Evolutionary conservation across 2,113 vertebrate species (phyloP), one percentile per base, ranked within the genome.

Genomic region (Hydrolagus affinis): DNA sequence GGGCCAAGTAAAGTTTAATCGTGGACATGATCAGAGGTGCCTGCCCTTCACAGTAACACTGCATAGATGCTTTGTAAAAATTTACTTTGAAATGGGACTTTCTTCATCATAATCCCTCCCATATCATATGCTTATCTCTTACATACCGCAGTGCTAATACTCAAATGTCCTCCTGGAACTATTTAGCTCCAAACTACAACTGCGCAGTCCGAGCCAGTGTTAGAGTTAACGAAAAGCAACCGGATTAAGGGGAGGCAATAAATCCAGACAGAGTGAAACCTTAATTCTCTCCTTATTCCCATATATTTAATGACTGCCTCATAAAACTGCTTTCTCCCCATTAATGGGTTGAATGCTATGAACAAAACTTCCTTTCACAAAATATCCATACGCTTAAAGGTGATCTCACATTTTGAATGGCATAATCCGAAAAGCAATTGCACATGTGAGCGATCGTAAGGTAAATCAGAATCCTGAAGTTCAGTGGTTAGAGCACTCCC

Each of bases 271-370:
- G 66, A 83, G 14, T 66, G 60, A 83, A 80, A 80, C 30, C 14
- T 83, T 83, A 30, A 83, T 66, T 83, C 60, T 83, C 78, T 83
- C 23, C 32, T 83, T 59, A 83, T 83, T 83, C 62, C n/a, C 25
- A 30, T 83, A 32, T 83, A 83, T 83, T 83, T 83, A 66, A 83
- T 32, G 25, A 17, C 62, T 77, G 57, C 75, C 75, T 77, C 66
- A 83, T 83, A 83, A 83, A 83, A 83, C 78, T 68, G 78, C 32
- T 83, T 83, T 44, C 44, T 83, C 19, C 78, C 62, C 78, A 66
- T 83, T 83, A 83, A 83, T 83, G 62, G 78, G 66, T 83, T 83
- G 78, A 60, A 83, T 83, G 15, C 60, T 28, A 66, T 0, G 77
- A 68, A 83, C 78, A 83, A 64, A 30, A 66, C 77, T 83, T 66